These are phyloP conservation scores for Spinibarbus caldwelli DNA, from an alignment of 2,797 vertebrate genomes.

Conservation along the genomic window DNA sequence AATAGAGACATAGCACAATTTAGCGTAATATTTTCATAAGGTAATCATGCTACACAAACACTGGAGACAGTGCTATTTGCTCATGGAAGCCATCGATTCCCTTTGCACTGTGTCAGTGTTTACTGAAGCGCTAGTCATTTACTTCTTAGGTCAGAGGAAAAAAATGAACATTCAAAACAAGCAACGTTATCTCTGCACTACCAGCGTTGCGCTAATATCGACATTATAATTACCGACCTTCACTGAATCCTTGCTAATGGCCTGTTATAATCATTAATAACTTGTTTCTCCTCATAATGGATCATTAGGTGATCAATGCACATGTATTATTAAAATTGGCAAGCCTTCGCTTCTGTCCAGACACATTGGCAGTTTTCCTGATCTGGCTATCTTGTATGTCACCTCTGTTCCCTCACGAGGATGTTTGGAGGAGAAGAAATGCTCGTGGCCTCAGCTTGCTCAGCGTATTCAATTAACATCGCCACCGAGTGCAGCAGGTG, in stretches of 20 bases:
- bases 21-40: slow-evolving; percentile 48
- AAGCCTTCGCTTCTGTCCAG: neutral
- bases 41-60: slow-evolving; percentile 52
- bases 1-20: slow-evolving; percentile 53
- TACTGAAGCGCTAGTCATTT: slow-evolving; percentile 52
- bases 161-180: slow-evolving; percentile 19
- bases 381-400: neutral
- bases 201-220: slow-evolving; percentile 34
- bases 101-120: slow-evolving; percentile 46
- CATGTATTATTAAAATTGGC: slow-evolving; percentile 36
- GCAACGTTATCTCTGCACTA: slow-evolving; percentile 2
- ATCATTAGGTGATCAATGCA: slow-evolving; percentile 43
- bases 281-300: slow-evolving; percentile 8
- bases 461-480: slow-evolving; percentile 35
- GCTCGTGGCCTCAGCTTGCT: slow-evolving; percentile 13
- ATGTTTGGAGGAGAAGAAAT: slow-evolving; percentile 36
- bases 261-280: slow-evolving; percentile 31
- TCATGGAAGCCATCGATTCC: slow-evolving; percentile 52
- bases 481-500: slow-evolving; percentile 3
- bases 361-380: slow-evolving; percentile 33
- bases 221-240: slow-evolving; percentile 34
- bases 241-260: slow-evolving; percentile 23
- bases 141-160: slow-evolving; percentile 34
- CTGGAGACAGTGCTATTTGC: slow-evolving; percentile 43
- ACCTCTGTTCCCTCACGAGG: slow-evolving; percentile 20